Percentiles rank a stretch among this genome's conserved stretches.
Conservation (phyloP, 2,888 invertebrate species). For the Leptinotarsa peninsularis region DNA sequence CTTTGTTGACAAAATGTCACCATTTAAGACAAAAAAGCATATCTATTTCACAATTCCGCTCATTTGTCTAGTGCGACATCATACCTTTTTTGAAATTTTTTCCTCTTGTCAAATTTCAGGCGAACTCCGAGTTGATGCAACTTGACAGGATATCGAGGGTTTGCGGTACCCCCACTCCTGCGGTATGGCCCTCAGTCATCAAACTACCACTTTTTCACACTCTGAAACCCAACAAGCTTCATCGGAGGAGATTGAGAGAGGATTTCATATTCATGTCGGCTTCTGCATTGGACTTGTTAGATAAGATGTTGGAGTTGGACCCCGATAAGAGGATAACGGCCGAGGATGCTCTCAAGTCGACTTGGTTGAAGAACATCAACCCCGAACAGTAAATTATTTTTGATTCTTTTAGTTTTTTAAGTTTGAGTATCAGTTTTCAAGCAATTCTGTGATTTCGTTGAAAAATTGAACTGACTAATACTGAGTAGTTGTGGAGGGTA, state of each 20-base stretch:
- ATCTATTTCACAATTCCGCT: too few species aligned
- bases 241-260: slow-evolving; percentile 89
- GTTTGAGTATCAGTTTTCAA: neutral
- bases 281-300: slow-evolving; percentile 89
- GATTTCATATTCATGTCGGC: slow-evolving; percentile 94
- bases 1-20: too few species aligned
- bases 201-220: slow-evolving; percentile 92
- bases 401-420: too few species aligned
- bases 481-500: neutral
- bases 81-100: neutral
- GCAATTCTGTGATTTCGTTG: neutral
- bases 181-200: slow-evolving; percentile 96
- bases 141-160: slow-evolving; percentile 92
- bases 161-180: slow-evolving; percentile 96
- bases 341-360: slow-evolving; percentile 90
- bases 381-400: slow-evolving; percentile 83
- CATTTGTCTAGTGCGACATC: too few species aligned
- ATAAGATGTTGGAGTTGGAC: slow-evolving; percentile 96
- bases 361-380: slow-evolving; percentile 92
- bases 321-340: slow-evolving; percentile 94
- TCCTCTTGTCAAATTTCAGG: slow-evolving; percentile 69
- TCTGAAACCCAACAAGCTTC: slow-evolving; percentile 89
- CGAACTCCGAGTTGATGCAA: slow-evolving; percentile 92
- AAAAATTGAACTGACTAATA: too few species aligned
- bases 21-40: too few species aligned